Evolutionary conservation across 2,888 invertebrate species (phyloP).

Genomic region (Baccha elongata): DNA sequence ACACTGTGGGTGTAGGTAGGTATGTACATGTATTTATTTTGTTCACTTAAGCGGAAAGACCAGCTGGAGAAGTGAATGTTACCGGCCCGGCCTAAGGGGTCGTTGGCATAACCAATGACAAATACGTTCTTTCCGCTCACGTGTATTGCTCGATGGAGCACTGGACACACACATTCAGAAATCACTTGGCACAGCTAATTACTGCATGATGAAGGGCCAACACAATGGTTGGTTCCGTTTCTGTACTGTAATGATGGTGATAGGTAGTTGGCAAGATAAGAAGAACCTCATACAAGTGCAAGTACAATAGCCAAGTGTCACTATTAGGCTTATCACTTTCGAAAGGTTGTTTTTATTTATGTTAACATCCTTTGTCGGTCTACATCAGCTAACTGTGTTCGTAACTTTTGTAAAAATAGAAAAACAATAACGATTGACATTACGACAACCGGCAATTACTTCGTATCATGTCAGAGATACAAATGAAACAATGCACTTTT

Average conservation of each 20-base stretch:
- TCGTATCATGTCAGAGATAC: constrained; percentile 4
- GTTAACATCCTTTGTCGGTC: too few species aligned
- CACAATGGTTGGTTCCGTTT: background rate
- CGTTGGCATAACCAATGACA: constrained; percentile 58
- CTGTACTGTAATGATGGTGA: background rate
- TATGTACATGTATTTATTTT: background rate
- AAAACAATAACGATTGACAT: constrained; percentile 6
- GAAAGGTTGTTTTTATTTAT: background rate
- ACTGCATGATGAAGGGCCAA: constrained; percentile 4
- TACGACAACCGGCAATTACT: background rate
- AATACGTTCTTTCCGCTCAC: constrained; percentile 51
- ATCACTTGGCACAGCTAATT: constrained; percentile 35
- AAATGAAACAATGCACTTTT: constrained; percentile 8
- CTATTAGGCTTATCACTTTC: background rate
- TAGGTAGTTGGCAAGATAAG: constrained; percentile 9
- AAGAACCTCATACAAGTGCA: background rate
- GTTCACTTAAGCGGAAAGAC: constrained; percentile 15
- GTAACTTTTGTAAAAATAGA: background rate
- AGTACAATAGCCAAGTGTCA: background rate
- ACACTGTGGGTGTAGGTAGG: background rate
- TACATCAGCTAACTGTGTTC: too few species aligned
- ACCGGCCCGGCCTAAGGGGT: background rate
- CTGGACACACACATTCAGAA: background rate
- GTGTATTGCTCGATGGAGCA: constrained; percentile 56
- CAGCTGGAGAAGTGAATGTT: constrained; percentile 13